Evolutionary conservation across 2,888 invertebrate species (phyloP).

Genomic region (Matsumyia berberina): DNA sequence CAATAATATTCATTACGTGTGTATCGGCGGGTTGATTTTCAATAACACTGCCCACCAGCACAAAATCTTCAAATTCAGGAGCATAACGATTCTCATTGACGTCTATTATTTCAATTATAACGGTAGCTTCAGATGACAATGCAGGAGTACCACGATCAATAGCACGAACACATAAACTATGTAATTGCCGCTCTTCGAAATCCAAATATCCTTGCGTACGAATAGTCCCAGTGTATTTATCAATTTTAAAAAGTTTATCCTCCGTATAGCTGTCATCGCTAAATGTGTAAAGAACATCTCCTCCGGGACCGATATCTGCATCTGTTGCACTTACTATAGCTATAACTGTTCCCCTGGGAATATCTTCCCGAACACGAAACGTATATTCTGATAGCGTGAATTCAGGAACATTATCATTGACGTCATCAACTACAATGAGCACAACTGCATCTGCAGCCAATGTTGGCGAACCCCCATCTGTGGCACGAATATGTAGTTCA

Average conservation of each 20-base stretch:
- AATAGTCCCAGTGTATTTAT: conserved; percentile 93
- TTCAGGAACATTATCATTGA: conserved; percentile 94
- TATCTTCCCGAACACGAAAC: conserved; percentile 95
- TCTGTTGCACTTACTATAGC: conserved; percentile 93
- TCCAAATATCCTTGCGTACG: conserved; percentile 91
- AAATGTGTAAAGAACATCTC: conserved; percentile 91
- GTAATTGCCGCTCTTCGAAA: conserved; percentile 95
- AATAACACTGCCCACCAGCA: conserved; percentile 89
- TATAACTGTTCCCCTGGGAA: conserved; percentile 94
- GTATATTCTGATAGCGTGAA: conserved; percentile 91
- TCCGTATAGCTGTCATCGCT: conserved; percentile 88
- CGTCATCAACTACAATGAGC: conserved; percentile 92
- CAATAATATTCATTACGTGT: conserved; percentile 90
- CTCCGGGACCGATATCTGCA: conserved; percentile 93
- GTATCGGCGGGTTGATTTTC: conserved; percentile 93
- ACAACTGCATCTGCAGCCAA: conserved; percentile 93
- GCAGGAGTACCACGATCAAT: conserved; percentile 94
- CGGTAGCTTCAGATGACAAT: conserved; percentile 90
- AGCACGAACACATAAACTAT: conserved; percentile 93
- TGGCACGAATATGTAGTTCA: conserved; percentile 91
- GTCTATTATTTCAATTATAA: conserved; percentile 95
- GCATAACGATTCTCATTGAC: conserved; percentile 96
- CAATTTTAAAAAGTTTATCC: conserved; percentile 91
- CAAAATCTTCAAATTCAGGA: conserved; percentile 93
- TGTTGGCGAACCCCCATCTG: conserved; percentile 88